Evolutionary conservation across 1,140 invertebrate species (phyloP).

Genomic region (Pogonognathellus flavescens): DNA sequence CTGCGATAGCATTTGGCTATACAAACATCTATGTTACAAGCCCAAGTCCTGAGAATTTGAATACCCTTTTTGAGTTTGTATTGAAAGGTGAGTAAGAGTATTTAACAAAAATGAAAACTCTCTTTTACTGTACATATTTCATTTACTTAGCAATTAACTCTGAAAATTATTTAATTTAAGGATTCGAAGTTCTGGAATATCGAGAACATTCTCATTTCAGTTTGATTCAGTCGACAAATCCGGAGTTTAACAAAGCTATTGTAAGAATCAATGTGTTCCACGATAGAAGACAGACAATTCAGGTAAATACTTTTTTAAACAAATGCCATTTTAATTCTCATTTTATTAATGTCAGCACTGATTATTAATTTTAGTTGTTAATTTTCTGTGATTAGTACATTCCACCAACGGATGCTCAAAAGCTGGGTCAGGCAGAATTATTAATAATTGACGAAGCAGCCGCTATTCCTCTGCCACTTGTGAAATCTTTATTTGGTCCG

Average conservation of each 20-base stretch:
- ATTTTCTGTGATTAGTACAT: constrained; percentile 82
- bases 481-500: constrained; percentile 91
- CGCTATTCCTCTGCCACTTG: constrained; percentile 95
- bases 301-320: constrained; percentile 74
- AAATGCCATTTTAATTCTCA: neutral
- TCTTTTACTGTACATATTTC: too few species aligned
- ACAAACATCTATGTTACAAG: constrained; percentile 99
- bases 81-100: constrained; percentile 79
- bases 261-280: constrained; percentile 87
- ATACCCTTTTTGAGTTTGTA: constrained; percentile 97
- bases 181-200: constrained; percentile 94
- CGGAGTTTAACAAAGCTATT: constrained; percentile 96
- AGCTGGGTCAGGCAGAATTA: constrained; percentile 93
- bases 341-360: constrained; percentile 1
- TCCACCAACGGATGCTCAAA: constrained; percentile 89
- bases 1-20: constrained; percentile 88
- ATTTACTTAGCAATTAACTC: constrained; percentile 8
- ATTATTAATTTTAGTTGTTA: neutral
- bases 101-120: too few species aligned
- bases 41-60: constrained; percentile 98
- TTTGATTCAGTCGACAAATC: constrained; percentile 94
- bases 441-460: constrained; percentile 99
- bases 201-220: constrained; percentile 98
- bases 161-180: constrained; percentile 68
- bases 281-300: constrained; percentile 96